Conservation (phyloP, 2,797 vertebrate genomes). For the Enteromius paludinosus region DNA sequence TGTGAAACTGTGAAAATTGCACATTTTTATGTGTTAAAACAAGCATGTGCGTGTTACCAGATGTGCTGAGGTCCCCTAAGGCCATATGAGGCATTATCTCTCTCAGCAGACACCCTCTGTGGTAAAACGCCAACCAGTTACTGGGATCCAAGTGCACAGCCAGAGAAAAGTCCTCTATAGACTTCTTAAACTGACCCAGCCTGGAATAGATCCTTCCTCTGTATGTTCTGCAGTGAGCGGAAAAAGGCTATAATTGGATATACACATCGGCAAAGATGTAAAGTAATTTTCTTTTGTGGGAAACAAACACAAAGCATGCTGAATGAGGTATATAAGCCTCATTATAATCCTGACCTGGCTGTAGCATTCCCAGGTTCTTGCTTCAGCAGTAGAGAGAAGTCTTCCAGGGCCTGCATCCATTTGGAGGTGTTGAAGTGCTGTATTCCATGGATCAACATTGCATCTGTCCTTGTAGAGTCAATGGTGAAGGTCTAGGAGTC, state of each 20-base stretch:
- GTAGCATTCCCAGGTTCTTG: constrained; percentile 67
- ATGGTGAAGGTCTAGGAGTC: constrained; percentile 57
- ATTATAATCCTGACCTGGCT: constrained; percentile 69
- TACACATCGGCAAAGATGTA: not conserved
- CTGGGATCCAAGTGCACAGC: constrained; percentile 76
- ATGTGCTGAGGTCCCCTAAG: constrained; percentile 79
- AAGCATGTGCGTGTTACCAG: constrained; percentile 69
- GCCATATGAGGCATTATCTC: constrained; percentile 71
- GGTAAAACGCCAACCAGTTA: constrained; percentile 79
- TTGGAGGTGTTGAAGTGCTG: constrained; percentile 68
- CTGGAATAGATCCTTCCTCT: constrained; percentile 76
- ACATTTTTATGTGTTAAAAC: not conserved
- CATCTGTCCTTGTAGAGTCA: constrained; percentile 75
- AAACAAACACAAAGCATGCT: not conserved
- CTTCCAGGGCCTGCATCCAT: constrained; percentile 71
- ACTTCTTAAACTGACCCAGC: constrained; percentile 67
- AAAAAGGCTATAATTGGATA: not conserved
- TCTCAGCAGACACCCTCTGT: constrained; percentile 76
- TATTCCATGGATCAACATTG: constrained; percentile 73
- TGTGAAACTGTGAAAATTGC: constrained; percentile 2
- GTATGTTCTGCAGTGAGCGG: constrained; percentile 67
- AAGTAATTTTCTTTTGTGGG: not conserved
- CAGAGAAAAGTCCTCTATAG: constrained; percentile 73
- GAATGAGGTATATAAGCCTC: not conserved
- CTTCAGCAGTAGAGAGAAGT: constrained; percentile 77